Evolutionary conservation across 2,888 invertebrate species (phyloP), one percentile per base, ranked within the genome.

Genomic region (Sipunculus nudus): DNA sequence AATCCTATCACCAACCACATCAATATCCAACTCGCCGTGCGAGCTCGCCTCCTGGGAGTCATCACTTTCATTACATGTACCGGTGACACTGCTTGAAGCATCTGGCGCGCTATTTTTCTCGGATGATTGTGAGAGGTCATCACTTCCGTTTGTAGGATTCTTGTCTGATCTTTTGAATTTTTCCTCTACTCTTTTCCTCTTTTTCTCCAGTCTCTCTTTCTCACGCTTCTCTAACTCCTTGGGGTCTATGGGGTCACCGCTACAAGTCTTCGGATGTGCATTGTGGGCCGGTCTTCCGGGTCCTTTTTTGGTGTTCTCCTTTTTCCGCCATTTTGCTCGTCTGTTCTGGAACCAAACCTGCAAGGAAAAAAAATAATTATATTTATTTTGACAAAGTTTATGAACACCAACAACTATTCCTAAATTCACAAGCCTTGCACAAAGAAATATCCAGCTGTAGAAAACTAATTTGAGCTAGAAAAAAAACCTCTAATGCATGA

Each of bases 311-410:
- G 97, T 97, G 86, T 98, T 96, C 85, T 99, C 98, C 86, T 96
- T 95, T 87, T 99, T 99, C 66, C 98, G 89, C 95, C 98, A 99
- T 85, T 99, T 99, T 52, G 99, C 99, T 64, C 98, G 88, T 35
- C 99, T 89, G 86, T 99, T 99, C 87, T 99, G 99, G 87, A 99
- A 99, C 98, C 98, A 99, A 67, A 99, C 98, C 97, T 98, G 89
- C 21, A 78, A 73, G 19, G 85, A 85, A 72, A 65, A 74, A 50
- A 72, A 52, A 61, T n/a, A n/a, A n/a, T n/a, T n/a, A n/a, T n/a
- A n/a, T n/a, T n/a, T n/a, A n/a, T n/a, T n/a, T n/a, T n/a, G n/a
- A n/a, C n/a, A n/a, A n/a, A n/a, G n/a, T n/a, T n/a, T n/a, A n/a
- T n/a, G n/a, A n/a, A n/a, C n/a, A n/a, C n/a, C n/a, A n/a, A n/a